These are phyloP conservation scores for Pantherophis guttatus DNA, from an alignment of 2,113 vertebrate species.

Conservation along the genomic window DNA sequence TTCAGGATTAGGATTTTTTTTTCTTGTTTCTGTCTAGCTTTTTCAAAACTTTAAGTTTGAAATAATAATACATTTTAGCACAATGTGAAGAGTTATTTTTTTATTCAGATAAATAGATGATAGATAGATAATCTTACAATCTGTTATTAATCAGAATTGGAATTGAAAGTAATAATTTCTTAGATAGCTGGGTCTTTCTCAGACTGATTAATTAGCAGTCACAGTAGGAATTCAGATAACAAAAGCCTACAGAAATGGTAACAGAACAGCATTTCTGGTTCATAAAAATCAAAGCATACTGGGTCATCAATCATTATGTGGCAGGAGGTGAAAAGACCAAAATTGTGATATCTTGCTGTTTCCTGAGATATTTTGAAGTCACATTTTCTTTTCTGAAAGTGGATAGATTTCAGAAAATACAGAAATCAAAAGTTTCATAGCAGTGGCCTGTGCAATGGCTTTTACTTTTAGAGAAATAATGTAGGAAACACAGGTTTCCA, in stretches of 20 bases:
- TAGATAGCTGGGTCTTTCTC: slow-evolving; percentile 70
- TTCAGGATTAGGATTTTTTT: slow-evolving; percentile 66
- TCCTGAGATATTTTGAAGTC: slow-evolving; percentile 10
- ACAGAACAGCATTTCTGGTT: slow-evolving; percentile 51
- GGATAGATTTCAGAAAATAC: neutral
- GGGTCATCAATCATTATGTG: slow-evolving; percentile 31
- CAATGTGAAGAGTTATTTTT: slow-evolving; percentile 52
- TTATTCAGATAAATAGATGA: neutral
- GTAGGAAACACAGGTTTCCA: slow-evolving; percentile 41
- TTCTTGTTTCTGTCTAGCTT: slow-evolving; percentile 63
- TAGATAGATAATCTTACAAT: neutral
- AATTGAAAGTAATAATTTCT: slow-evolving; percentile 62
- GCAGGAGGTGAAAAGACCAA: slow-evolving; percentile 32
- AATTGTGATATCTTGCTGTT: slow-evolving; percentile 21
- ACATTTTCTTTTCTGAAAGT: slow-evolving; percentile 31
- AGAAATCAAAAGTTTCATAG: slow-evolving; percentile 25
- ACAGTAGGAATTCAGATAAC: slow-evolving; percentile 62
- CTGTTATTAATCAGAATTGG: slow-evolving; percentile 48
- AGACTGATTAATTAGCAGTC: slow-evolving; percentile 78
- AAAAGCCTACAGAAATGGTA: slow-evolving; percentile 57
- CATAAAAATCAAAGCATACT: slow-evolving; percentile 47
- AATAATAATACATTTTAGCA: slow-evolving; percentile 41
- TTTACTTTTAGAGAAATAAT: slow-evolving; percentile 42
- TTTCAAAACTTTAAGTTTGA: slow-evolving; percentile 50
- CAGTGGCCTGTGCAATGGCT: slow-evolving; percentile 39